Base-by-base conservation (phyloP, 2,113 vertebrate species). In the Phalacrocorax brasilianus region DNA sequence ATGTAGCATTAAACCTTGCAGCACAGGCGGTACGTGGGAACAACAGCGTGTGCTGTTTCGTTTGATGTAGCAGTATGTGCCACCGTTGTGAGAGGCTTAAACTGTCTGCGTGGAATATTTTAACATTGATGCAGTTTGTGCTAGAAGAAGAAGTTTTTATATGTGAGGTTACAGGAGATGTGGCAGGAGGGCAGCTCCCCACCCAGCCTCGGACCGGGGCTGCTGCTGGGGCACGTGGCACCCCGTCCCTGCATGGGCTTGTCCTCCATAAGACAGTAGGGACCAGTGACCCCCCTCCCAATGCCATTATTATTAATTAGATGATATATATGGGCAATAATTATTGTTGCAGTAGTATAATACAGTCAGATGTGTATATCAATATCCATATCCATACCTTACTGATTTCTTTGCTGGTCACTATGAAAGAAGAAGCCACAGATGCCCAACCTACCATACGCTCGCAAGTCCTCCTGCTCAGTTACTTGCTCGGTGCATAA, bases 121-220 rank as follows among this genome's bases (percentile, higher is more conserved):
- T 24, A 68, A 30, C 44, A 2, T 0, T 0, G 23, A 4, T 26
- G 80, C 47, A 6, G 70, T 19, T 40, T 15, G 32, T n/a, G 53
- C 32, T n/a, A 3, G 66, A 38, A 52, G 40, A 44, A 38, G 40
- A 44, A 38, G 65, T n/a, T 87, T 38, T 20, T 12, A 1, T 7
- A 20, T 10, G 26, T 21, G 65, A 45, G 47, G 47, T 16, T 3
- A 28, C 78, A 35, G 82, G 52, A 49, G 67, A 24, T 12, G 35
- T 7, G 53, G 21, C 18, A 26, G 23, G 27, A 17, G 28, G 58
- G 75, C 35, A 30, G 79, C 8, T 59, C 9, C 27, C 35, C 2
- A 0, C 70, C 38, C 6, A 1, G n/a, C 0, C 3, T 23, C 20
- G 58, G 21, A 53, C 11, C 0, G 2, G 8, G 44, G 47, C 14